Evolutionary conservation across 1,140 invertebrate species (phyloP).

Genomic region (Thalassaphorura encarpata): DNA sequence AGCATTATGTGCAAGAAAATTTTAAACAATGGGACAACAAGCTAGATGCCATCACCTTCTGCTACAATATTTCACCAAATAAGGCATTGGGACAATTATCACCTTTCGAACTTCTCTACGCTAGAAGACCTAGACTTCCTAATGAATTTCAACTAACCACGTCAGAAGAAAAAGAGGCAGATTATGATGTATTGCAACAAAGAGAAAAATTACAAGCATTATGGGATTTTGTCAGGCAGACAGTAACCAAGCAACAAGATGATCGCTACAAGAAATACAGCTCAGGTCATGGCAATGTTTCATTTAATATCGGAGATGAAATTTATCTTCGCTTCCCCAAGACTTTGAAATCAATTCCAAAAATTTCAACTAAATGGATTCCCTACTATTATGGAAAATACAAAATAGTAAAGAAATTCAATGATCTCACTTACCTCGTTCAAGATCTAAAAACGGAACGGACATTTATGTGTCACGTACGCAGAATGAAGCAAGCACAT

Average conservation of each 20-base stretch:
- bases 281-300: too few species aligned
- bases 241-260: not conserved
- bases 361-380: not conserved
- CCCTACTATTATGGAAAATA: not conserved
- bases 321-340: not conserved
- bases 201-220: not conserved
- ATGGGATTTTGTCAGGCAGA: not conserved
- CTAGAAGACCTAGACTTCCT: slow-evolving; percentile 22
- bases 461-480: not conserved
- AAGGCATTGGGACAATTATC: slow-evolving; percentile 17
- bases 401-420: not conserved
- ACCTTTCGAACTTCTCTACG: slow-evolving; percentile 33
- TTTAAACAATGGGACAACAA: slow-evolving; percentile 35
- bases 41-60: slow-evolving; percentile 33
- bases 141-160: slow-evolving; percentile 18
- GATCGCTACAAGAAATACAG: not conserved
- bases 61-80: slow-evolving; percentile 32
- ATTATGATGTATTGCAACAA: not conserved
- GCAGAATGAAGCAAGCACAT: not conserved
- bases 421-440: not conserved
- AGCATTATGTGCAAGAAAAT: slow-evolving; percentile 29
- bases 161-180: not conserved
- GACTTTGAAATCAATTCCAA: not conserved
- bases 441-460: not conserved
- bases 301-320: not conserved